Evolutionary conservation across 2,113 vertebrate species (phyloP), one percentile per base, ranked within the genome.

Genomic region (Odocoileus hemionus): DNA sequence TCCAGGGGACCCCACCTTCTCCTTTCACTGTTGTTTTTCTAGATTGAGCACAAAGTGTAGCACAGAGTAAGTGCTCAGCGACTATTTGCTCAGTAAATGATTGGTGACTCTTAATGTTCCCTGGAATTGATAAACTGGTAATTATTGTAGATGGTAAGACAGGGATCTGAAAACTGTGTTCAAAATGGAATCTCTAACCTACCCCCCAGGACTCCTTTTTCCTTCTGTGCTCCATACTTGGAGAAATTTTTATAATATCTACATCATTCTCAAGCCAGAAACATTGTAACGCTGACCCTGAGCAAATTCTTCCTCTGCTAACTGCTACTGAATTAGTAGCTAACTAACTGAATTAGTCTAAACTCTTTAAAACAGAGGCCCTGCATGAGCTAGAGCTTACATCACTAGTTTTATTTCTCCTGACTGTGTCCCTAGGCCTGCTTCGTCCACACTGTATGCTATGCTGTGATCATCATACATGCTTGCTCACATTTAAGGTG

Each of bases 171-270:
- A 88, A 80, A 84, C 30, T 67, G 61, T 8, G 1, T 83, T 58
- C 11, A 54, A 60, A 90, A 80, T 39, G 3, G 8, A 91, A 85
- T 95, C 87, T 80, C 45, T 86, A 23, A 55, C 15, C 28, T 93
- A 58, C 7, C 11, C 9, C 12, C 12, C 8, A 1, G 54, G 16
- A 74, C 13, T 52, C 3, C 21, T 45, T 55, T 33, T 88, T 70
- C 39, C 12, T 86, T 85, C 79, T 78, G 23, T 43, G 23, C 23
- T 45, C 6, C 39, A 14, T 30, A 47, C 4, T 45, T 43, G 11
- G 11, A 17, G 1, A 10, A 80, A 58, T 33, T 11, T 70, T 79
- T 15, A 57, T 17, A 58, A 2, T 2, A 30, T 45, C 19, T 14
- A 25, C 0, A 76, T 39, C 25, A 16, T n/a, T 52, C 12, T 12